phyloP scores from a whole-genome alignment of 2,888 invertebrate species.

The Drosophila parthenogenetica region DNA sequence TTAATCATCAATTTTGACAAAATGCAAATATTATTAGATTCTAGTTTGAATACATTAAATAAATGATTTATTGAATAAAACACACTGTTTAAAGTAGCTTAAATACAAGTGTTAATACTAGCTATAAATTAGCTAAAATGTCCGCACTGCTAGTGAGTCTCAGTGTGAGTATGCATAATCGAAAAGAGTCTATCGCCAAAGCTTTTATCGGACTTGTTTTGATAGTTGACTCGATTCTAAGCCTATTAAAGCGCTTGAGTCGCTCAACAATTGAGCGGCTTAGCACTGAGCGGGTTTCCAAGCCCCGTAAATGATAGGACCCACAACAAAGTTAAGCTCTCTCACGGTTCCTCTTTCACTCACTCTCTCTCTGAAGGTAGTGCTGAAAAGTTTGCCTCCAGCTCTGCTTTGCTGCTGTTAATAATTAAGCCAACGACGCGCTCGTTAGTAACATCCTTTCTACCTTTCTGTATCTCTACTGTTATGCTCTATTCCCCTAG shows the following conservation, averaged over 20 bases:
- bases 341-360: neutral
- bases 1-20: too few species aligned
- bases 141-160: neutral
- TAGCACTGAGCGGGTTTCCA: slow-evolving; percentile 73
- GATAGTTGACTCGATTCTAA: slow-evolving; percentile 75
- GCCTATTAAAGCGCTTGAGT: slow-evolving; percentile 77
- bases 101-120: too few species aligned
- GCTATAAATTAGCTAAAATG: neutral
- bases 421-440: slow-evolving; percentile 63
- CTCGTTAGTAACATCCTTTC: slow-evolving; percentile 51
- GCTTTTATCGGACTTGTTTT: slow-evolving; percentile 76
- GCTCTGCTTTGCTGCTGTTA: slow-evolving; percentile 29
- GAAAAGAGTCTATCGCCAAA: slow-evolving; percentile 16
- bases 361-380: neutral
- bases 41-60: too few species aligned
- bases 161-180: neutral
- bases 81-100: too few species aligned
- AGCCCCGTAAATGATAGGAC: slow-evolving; percentile 59
- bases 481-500: neutral
- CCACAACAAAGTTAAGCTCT: slow-evolving; percentile 66
- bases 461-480: slow-evolving; percentile 1
- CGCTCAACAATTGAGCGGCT: slow-evolving; percentile 72
- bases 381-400: neutral
- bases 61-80: too few species aligned
- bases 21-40: too few species aligned